Conservation (phyloP, 2,888 invertebrate genomes). For the Epinotia nisella region DNA sequence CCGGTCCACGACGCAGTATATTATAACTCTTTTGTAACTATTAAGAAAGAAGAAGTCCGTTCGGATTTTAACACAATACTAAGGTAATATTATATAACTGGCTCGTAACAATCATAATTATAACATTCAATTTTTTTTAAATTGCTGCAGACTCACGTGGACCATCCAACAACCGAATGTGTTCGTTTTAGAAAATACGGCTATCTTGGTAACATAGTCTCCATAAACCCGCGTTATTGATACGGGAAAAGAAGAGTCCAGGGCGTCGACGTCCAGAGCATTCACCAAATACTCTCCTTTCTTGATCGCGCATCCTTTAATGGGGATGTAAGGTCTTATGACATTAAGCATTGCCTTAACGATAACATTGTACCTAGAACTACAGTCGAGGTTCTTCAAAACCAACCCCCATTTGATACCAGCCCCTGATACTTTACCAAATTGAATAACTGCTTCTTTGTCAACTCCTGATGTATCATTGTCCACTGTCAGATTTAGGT, state of each 20-base stretch:
- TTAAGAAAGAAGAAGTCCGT: too few species aligned
- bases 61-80: too few species aligned
- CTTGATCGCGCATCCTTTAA: neutral
- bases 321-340: neutral
- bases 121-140: neutral
- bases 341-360: neutral
- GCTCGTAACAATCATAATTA: too few species aligned
- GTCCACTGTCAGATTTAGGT: neutral
- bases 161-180: neutral
- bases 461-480: conserved; percentile 1
- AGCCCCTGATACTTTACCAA: neutral
- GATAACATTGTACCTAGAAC: neutral
- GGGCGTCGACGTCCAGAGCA: neutral
- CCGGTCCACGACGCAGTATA: too few species aligned
- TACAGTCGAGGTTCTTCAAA: conserved; percentile 12
- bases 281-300: conserved; percentile 11
- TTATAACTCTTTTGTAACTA: too few species aligned
- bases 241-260: neutral
- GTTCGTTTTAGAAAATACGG: neutral
- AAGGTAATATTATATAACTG: neutral
- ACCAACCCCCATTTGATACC: conserved; percentile 1
- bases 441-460: neutral
- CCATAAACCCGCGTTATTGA: neutral
- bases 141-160: neutral
- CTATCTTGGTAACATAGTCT: neutral